Conservation (phyloP, 2,113 vertebrate genomes). For the Leptobrachium leishanense region DNA sequence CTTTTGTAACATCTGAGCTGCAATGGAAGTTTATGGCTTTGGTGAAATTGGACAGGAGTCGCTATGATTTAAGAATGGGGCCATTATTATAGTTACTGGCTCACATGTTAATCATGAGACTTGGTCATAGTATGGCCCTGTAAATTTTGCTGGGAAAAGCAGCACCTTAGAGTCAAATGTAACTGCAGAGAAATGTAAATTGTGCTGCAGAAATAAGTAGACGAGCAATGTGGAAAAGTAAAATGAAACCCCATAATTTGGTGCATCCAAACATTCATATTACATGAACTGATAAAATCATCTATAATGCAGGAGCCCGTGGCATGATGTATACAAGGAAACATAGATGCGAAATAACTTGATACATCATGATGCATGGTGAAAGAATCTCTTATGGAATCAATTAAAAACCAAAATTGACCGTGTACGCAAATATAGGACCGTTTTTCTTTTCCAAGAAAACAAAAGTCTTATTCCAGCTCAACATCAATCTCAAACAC, state of each 20-base stretch:
- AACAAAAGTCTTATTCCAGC: too few relatives aligned
- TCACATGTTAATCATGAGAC: too few relatives aligned
- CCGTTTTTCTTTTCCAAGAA: too few relatives aligned
- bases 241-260: neutral
- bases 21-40: too few relatives aligned
- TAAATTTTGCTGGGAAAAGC: neutral
- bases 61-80: too few relatives aligned
- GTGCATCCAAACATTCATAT: neutral
- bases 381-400: neutral
- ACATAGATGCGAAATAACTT: neutral
- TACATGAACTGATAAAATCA: neutral
- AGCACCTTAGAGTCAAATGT: neutral
- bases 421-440: neutral
- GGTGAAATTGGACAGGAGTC: too few relatives aligned
- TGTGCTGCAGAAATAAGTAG: neutral
- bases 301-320: neutral
- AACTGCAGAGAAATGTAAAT: neutral
- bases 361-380: slow-evolving; percentile 1
- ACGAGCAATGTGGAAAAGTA: neutral
- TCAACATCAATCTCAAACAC: neutral
- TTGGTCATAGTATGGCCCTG: too few relatives aligned
- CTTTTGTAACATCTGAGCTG: too few relatives aligned
- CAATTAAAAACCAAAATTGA: neutral
- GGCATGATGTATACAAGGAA: neutral
- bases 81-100: too few relatives aligned